Evolutionary conservation across 2,797 vertebrate species (phyloP), one percentile per base, ranked within the genome.

Genomic region (Brachymystax lenok): DNA sequence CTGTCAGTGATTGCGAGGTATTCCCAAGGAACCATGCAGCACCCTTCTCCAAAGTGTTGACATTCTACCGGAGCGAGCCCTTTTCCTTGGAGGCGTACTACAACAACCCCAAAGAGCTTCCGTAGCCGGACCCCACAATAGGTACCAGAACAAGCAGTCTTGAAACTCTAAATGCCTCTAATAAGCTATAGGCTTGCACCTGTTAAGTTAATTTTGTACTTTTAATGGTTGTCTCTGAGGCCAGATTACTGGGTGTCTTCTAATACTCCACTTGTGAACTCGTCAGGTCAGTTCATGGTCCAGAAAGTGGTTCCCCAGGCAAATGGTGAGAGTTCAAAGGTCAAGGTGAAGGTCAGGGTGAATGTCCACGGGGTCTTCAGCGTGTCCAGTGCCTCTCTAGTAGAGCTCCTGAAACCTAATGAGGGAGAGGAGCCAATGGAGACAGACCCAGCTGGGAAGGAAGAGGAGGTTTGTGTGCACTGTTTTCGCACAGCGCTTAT

Each of bases 1-100:
- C 33, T 82, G 3, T 46, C 40, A 99, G 97, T 88, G 97, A 99
- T 83, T 99, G 96, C 88, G 97, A 98, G 87, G 98, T 99, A 61
- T 99, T 98, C 81, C 86, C 95, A 75, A 99, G 96, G 93, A 99
- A 98, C 90, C 98, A 99, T 27, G 79, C 96, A 30, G 95, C 97
- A 78, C 98, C 98, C 0, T 99, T 99, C 89, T 98, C 98, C 72
- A 99, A 98, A 94, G 97, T 99, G 56, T 92, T 99, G 85, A 98
- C 97, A 0, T 99, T 99, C 91, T 99, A 96, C 89, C 95, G 98
- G 81, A 99, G 95, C 87, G 97, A 99, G 30, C 93, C 97, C 33
- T 99, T 99, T 73, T 93, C 91, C 76, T 93, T 99, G 67, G 98
- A 99, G 80, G 98, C 95, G 0, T 98, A 96, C 85, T 99, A 99